These are phyloP conservation scores for Neosilurus mollespiculum DNA, from an alignment of 2,797 vertebrate genomes.

Conservation along the genomic window DNA sequence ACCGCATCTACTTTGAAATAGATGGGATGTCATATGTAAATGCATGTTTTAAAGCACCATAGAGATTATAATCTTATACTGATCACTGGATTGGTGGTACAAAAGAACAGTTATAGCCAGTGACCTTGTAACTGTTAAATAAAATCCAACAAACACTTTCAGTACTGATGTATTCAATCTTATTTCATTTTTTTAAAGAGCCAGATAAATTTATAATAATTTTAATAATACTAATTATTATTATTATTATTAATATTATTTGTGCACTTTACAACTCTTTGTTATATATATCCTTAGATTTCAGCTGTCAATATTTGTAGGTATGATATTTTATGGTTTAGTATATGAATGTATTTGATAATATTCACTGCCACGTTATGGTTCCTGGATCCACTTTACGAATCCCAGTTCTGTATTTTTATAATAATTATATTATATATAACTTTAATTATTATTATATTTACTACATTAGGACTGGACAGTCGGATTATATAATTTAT, in stretches of 20 bases:
- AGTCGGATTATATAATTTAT: background rate
- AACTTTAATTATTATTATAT: too few species aligned
- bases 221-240: too few species aligned
- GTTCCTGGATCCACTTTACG: background rate
- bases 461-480: background rate
- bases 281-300: background rate
- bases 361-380: background rate
- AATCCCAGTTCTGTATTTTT: background rate
- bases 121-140: background rate
- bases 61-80: background rate
- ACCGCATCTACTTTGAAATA: background rate
- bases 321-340: background rate
- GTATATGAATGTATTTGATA: too few species aligned
- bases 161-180: background rate
- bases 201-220: background rate
- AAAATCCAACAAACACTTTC: background rate
- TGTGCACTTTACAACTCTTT: background rate
- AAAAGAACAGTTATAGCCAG: background rate
- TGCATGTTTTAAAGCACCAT: background rate
- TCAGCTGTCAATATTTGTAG: background rate
- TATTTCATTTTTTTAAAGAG: background rate
- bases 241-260: background rate
- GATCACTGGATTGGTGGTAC: background rate
- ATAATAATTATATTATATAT: too few species aligned
- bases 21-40: background rate